These are phyloP conservation scores for Laupala kohalensis DNA, from an alignment of 1,140 invertebrate genomes.

Conservation along the genomic window DNA sequence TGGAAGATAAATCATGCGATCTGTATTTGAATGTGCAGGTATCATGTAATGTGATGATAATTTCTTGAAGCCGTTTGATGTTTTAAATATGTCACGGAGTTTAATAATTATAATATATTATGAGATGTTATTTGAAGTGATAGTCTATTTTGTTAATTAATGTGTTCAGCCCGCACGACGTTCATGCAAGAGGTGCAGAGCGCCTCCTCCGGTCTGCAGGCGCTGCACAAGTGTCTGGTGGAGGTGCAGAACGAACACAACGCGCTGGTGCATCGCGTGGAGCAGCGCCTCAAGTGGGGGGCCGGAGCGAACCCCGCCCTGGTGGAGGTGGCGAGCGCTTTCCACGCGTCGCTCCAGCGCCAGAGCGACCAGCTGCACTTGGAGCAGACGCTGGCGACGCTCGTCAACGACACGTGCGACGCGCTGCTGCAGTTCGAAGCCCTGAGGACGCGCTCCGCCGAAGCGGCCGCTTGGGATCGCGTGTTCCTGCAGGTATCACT, in stretches of 20 bases:
- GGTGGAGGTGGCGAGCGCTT: constrained; percentile 43
- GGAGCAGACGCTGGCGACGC: constrained; percentile 35
- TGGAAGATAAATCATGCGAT: no score
- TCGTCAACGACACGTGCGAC: constrained; percentile 44
- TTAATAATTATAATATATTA: no score
- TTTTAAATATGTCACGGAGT: no score
- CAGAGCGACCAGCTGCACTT: constrained; percentile 34
- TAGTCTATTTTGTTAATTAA: background rate
- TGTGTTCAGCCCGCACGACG: constrained; percentile 31
- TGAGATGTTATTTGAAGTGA: no score
- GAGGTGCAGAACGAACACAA: constrained; percentile 49
- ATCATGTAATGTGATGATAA: no score
- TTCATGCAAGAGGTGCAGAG: constrained; percentile 45
- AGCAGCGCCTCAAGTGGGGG: constrained; percentile 74
- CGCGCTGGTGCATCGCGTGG: constrained; percentile 47
- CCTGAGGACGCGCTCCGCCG: constrained; percentile 44
- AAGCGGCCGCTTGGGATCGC: constrained; percentile 46
- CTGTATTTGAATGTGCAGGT: no score
- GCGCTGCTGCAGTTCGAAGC: constrained; percentile 56
- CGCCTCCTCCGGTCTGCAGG: constrained; percentile 38
- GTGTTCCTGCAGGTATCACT: constrained; percentile 36
- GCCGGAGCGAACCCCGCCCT: constrained; percentile 74
- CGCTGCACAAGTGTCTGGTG: constrained; percentile 40
- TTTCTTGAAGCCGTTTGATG: no score
- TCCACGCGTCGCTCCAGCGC: constrained; percentile 38